These are phyloP conservation scores for Drosophila ustulata DNA, from an alignment of 2,888 invertebrate species.

Conservation along the genomic window DNA sequence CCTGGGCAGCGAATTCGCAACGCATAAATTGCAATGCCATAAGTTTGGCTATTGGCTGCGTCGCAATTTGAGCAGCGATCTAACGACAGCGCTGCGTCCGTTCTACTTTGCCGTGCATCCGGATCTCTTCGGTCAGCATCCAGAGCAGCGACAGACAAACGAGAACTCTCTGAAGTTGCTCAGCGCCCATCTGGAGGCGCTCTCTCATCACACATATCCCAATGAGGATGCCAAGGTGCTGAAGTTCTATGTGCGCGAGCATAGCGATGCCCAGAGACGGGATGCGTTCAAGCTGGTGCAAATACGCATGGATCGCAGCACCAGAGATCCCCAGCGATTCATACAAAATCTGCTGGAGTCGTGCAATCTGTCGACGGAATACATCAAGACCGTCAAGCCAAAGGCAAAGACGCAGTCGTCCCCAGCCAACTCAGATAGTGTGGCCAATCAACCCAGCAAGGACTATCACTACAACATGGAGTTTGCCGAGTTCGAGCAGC, in stretches of 20 bases:
- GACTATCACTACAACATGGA: constrained; percentile 77
- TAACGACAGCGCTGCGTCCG: constrained; percentile 95
- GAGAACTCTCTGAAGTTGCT: constrained; percentile 95
- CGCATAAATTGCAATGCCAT: neutral
- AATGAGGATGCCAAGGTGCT: constrained; percentile 86
- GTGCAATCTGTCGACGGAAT: constrained; percentile 94
- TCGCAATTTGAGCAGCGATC: constrained; percentile 86
- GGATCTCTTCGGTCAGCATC: constrained; percentile 96
- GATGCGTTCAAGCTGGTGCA: constrained; percentile 90
- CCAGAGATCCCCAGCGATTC: constrained; percentile 90
- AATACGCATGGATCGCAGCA: constrained; percentile 88
- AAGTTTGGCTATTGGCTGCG: constrained; percentile 17
- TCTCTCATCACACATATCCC: constrained; percentile 87
- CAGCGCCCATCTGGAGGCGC: constrained; percentile 92
- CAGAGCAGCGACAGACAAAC: constrained; percentile 94
- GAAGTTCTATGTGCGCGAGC: constrained; percentile 91
- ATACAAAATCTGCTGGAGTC: constrained; percentile 90
- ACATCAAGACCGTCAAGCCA: constrained; percentile 89
- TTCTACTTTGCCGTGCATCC: constrained; percentile 98
- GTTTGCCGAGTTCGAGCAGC: constrained; percentile 72
- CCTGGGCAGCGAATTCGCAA: constrained; percentile 13
- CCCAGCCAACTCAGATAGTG: constrained; percentile 13
- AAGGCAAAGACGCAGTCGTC: constrained; percentile 26
- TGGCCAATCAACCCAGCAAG: constrained; percentile 63
- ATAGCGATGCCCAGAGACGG: constrained; percentile 57